These are phyloP conservation scores for Caligus rogercresseyi DNA, from an alignment of 1,140 invertebrate species.

Conservation along the genomic window DNA sequence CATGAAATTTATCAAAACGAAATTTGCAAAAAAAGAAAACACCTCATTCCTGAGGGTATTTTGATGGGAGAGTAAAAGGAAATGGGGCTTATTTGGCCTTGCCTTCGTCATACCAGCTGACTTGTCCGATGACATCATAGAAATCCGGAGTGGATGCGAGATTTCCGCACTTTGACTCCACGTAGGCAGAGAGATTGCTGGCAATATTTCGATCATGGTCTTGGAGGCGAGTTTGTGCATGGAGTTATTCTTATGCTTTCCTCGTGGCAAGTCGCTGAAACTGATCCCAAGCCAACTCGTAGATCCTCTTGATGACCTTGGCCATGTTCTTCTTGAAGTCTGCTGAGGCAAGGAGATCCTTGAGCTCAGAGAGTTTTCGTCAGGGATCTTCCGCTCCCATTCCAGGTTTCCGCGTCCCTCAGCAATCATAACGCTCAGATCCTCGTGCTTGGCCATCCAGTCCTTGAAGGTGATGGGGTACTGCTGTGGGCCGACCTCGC, in stretches of 20 bases:
- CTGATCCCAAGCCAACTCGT: slow-evolving; percentile 17
- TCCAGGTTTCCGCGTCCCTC: slow-evolving; percentile 17
- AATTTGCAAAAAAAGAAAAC: no score
- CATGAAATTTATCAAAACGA: no score
- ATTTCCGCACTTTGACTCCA: slow-evolving; percentile 15
- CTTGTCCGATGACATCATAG: slow-evolving; percentile 20
- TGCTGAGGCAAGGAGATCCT: slow-evolving; percentile 8
- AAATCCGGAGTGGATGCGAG: slow-evolving; percentile 19
- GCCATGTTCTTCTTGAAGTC: slow-evolving; percentile 19
- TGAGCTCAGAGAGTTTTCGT: slow-evolving; percentile 18
- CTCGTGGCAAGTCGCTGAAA: slow-evolving; percentile 16
- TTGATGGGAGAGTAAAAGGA: no score
- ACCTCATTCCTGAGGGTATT: no score
- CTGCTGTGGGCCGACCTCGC: slow-evolving; percentile 11
- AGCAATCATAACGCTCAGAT: slow-evolving; percentile 19
- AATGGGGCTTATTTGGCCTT: not conserved
- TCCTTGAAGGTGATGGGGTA: slow-evolving; percentile 13
- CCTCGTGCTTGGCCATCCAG: slow-evolving; percentile 12
- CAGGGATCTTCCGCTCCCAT: slow-evolving; percentile 20
- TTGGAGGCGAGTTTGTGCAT: slow-evolving; percentile 20
- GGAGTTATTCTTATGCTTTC: slow-evolving; percentile 19
- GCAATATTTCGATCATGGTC: slow-evolving; percentile 20
- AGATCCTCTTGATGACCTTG: slow-evolving; percentile 20
- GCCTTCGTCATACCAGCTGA: slow-evolving; percentile 17
- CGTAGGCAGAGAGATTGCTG: slow-evolving; percentile 8